Evolutionary conservation across 2,888 invertebrate genomes (phyloP).

Genomic region (Miltochrista miniata): DNA sequence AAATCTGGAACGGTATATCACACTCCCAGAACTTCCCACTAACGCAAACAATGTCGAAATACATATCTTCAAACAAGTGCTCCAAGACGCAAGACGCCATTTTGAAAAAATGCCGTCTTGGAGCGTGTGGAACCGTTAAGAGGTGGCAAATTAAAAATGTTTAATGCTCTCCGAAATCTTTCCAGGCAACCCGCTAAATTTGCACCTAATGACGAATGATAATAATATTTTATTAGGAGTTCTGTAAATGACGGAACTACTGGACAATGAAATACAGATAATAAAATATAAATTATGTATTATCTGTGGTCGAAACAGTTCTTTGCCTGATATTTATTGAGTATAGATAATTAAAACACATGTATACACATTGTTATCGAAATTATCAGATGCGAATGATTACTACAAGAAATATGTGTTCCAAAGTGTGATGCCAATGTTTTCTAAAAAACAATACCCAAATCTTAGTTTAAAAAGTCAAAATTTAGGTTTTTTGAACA

Average conservation of each 20-base stretch:
- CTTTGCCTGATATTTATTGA: slow-evolving; percentile 2
- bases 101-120: too few relatives aligned
- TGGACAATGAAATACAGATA: slow-evolving; percentile 1
- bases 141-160: too few relatives aligned
- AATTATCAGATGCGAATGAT: slow-evolving; percentile 23
- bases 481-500: not conserved
- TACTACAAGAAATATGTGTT: slow-evolving; percentile 7
- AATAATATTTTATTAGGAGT: not conserved
- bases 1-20: too few relatives aligned
- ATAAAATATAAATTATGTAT: not conserved
- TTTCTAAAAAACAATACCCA: not conserved
- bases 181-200: too few relatives aligned
- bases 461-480: not conserved
- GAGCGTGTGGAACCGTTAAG: too few relatives aligned
- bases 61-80: too few relatives aligned
- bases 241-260: not conserved
- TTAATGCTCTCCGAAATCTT: too few relatives aligned
- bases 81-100: too few relatives aligned
- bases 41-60: too few relatives aligned
- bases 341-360: slow-evolving; percentile 25
- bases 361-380: slow-evolving; percentile 15
- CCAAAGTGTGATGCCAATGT: not conserved
- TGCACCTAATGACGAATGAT: too few relatives aligned
- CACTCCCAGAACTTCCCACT: too few relatives aligned
- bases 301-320: slow-evolving; percentile 6